Evolutionary conservation across 2,113 vertebrate genomes (phyloP).

Genomic region (Gulo gulo): DNA sequence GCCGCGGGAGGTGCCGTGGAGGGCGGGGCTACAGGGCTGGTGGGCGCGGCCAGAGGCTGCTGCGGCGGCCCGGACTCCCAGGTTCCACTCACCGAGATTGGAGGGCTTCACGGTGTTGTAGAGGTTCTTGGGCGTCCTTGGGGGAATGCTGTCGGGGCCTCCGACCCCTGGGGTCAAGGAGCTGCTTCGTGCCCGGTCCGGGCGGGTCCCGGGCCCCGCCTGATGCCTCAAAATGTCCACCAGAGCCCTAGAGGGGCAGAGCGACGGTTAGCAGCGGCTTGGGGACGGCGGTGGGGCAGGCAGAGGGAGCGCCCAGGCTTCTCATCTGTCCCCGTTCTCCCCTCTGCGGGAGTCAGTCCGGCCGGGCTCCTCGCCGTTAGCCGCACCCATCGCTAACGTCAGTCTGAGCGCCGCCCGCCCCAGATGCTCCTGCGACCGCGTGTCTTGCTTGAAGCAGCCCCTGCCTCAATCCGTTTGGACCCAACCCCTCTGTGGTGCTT

Average conservation of each 20-base stretch:
- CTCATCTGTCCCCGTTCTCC: too few species aligned
- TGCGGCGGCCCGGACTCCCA: fast-evolving
- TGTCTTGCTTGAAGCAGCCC: neutral
- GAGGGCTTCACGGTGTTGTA: conserved; percentile 88
- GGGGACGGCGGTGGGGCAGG: fast-evolving
- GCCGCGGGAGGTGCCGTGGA: neutral
- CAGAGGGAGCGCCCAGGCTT: neutral
- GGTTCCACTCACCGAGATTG: conserved; percentile 87
- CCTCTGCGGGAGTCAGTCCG: neutral
- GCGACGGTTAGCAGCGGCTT: neutral
- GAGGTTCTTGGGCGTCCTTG: conserved; percentile 90
- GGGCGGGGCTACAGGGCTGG: neutral
- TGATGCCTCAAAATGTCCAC: conserved; percentile 94
- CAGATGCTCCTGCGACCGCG: neutral
- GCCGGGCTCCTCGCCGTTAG: neutral
- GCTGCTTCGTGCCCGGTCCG: conserved; percentile 92
- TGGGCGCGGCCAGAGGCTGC: neutral
- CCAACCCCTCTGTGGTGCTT: neutral
- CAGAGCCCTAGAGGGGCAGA: conserved; percentile 84
- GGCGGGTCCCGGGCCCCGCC: conserved; percentile 87
- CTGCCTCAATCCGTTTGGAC: neutral
- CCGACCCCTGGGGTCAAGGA: conserved; percentile 82
- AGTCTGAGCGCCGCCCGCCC: neutral
- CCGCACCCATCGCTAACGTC: neutral
- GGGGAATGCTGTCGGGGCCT: conserved; percentile 86